phyloP scores from a whole-genome alignment of 2,888 invertebrate genomes.

The Xestoiulus laeticollis region DNA sequence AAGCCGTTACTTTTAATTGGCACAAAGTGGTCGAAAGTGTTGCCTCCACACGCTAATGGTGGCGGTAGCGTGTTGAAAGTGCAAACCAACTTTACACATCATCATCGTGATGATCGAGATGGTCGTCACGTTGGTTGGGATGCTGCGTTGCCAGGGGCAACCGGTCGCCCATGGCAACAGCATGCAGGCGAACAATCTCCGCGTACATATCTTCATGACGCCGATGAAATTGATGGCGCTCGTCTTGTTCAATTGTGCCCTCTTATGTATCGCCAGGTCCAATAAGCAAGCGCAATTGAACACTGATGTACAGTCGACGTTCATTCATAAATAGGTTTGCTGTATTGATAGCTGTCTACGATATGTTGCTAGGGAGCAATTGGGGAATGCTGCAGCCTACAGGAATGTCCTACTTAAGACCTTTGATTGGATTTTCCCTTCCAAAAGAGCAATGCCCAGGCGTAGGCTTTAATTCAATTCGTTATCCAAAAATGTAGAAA shows the following conservation, averaged over 20 bases:
- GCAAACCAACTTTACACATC: neutral
- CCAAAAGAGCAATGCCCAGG: slow-evolving; percentile 9
- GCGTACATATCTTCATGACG: neutral
- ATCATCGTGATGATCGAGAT: neutral
- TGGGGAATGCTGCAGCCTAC: neutral
- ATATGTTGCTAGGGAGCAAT: neutral
- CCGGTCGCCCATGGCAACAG: neutral
- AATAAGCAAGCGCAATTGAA: slow-evolving; percentile 32
- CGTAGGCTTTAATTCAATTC: neutral
- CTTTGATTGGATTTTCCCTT: neutral
- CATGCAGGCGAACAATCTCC: neutral
- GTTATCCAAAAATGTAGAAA: neutral
- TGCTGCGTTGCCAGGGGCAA: neutral
- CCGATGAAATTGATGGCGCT: slow-evolving; percentile 8
- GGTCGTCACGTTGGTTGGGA: neutral
- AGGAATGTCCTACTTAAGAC: neutral
- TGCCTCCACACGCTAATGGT: neutral
- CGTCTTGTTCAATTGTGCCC: neutral
- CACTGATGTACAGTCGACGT: slow-evolving; percentile 15
- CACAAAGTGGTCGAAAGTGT: slow-evolving; percentile 34
- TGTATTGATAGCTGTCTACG: neutral
- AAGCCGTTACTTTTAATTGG: slow-evolving; percentile 11
- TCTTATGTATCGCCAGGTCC: neutral
- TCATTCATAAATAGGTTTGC: slow-evolving; percentile 13
- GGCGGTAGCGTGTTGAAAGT: slow-evolving; percentile 28